Base-by-base conservation (phyloP, 2,797 vertebrate genomes). In the Smutsia gigantea region DNA sequence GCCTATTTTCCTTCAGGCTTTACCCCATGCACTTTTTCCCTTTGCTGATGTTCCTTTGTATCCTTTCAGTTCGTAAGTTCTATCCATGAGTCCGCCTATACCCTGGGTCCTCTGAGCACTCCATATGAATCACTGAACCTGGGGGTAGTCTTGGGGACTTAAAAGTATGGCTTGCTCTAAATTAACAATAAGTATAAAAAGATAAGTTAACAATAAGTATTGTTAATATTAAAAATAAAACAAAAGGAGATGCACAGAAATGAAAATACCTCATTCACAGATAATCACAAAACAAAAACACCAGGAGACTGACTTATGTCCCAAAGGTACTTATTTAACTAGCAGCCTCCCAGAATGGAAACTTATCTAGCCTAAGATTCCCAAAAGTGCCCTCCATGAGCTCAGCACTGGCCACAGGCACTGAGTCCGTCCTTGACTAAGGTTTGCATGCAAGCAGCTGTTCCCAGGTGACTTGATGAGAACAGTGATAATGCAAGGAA, bases 261-360 rank as follows among this genome's bases (percentile, higher is more conserved):
- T 57, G 4, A 82, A 95, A 93, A 66, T 14, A 71, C 0, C 19
- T 46, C 63, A 93, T 69, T 68, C 42, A 85, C 39, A 93, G 39
- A 3, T 61, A 94, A 93, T 29, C 18, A 88, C 19, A n/a, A 94
- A 94, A 68, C 18, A 75, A 95, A 97, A 83, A 46, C 77, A 68
- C 29, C 34, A 37, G 39, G n/a, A 63, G 53, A 77, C 5, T 49
- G 59, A 84, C 37, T 55, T 61, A 19, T 19, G 6, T 34, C 9
- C 49, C n/a, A 31, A 61, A 71, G 51, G 49, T 71, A 92, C 7
- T 75, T 77, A 59, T 23, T 89, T 61, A 89, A 51, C 87, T 93
- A 72, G 49, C 5, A 92, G 7, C 7, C 74, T 69, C 21, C 25
- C 15, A 87, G 18, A 69, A 94, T 31, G 27, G 19, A 78, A 21